Percentiles rank a stretch among this genome's conserved stretches.
phyloP scores from a whole-genome alignment of 2,113 vertebrate species.

The Melanerpes formicivorus region DNA sequence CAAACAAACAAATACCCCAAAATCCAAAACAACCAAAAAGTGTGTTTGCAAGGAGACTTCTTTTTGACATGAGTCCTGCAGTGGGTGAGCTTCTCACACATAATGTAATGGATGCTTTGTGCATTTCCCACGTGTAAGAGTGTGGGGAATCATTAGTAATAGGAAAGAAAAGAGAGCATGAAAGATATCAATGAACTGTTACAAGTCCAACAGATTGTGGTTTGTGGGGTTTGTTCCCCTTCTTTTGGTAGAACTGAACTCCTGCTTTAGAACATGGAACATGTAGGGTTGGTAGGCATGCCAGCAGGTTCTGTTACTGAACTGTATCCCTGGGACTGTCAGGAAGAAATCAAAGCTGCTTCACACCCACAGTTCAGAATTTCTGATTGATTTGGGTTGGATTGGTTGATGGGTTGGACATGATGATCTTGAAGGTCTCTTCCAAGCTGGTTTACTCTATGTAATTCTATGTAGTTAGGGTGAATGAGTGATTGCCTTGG shows the following conservation, averaged over 20 bases:
- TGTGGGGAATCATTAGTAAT: not conserved
- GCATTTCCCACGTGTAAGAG: not conserved
- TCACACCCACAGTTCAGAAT: not conserved
- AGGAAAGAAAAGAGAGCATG: not conserved
- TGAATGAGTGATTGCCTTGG: not conserved
- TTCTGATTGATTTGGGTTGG: not conserved
- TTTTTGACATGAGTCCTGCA: not conserved
- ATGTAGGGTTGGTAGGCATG: not conserved
- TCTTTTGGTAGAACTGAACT: not conserved
- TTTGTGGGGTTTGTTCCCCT: not conserved
- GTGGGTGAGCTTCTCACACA: not conserved
- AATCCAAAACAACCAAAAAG: not conserved
- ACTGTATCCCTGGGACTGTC: not conserved
- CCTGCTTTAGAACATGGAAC: not conserved
- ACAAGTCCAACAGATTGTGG: not conserved
- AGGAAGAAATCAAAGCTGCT: not conserved
- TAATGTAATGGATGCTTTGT: not conserved
- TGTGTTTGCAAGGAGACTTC: not conserved
- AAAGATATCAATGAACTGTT: not conserved
- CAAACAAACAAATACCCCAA: not conserved
- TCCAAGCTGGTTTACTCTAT: too few species aligned
- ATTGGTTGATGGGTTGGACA: too few species aligned
- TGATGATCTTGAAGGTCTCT: too few species aligned
- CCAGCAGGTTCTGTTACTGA: not conserved
- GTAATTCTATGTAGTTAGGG: too few species aligned